A percentile compares a stretch with the other conserved stretches of the same genome.
These are phyloP conservation scores for Bradypus variegatus DNA, from an alignment of 2,797 vertebrate genomes.

Conservation along the genomic window DNA sequence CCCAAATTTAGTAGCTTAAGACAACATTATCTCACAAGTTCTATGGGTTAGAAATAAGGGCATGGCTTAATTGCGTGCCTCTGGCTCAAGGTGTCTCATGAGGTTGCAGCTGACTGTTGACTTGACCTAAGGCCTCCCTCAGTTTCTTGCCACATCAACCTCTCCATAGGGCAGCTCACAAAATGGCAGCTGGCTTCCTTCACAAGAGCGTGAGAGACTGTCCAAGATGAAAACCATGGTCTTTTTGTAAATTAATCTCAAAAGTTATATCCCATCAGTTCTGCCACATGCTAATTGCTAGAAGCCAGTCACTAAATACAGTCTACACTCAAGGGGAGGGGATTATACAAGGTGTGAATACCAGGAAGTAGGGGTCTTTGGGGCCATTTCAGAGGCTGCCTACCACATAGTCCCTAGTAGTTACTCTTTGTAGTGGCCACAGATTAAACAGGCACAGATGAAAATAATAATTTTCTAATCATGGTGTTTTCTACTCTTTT, in stretches of 20 bases:
- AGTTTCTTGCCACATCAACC: neutral
- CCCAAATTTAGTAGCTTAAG: neutral
- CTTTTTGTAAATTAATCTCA: neutral
- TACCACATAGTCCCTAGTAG: neutral
- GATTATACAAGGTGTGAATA: neutral
- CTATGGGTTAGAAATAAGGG: neutral
- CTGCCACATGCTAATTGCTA: neutral
- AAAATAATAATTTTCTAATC: neutral
- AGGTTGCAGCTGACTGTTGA: neutral
- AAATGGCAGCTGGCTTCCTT: neutral
- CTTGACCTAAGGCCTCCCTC: neutral
- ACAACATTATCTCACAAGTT: neutral
- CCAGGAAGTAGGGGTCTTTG: neutral
- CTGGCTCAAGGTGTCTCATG: neutral
- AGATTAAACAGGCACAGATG: neutral
- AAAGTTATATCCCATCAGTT: neutral
- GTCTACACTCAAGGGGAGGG: neutral
- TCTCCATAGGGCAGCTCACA: neutral
- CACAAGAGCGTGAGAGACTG: neutral
- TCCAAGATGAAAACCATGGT: neutral
- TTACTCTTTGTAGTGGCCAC: neutral
- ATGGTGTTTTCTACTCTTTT: neutral
- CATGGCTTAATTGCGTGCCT: neutral
- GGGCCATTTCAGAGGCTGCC: neutral
- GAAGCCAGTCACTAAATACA: neutral